Evolutionary conservation across 1,140 invertebrate genomes (phyloP).

Genomic region (Cherax destructor): DNA sequence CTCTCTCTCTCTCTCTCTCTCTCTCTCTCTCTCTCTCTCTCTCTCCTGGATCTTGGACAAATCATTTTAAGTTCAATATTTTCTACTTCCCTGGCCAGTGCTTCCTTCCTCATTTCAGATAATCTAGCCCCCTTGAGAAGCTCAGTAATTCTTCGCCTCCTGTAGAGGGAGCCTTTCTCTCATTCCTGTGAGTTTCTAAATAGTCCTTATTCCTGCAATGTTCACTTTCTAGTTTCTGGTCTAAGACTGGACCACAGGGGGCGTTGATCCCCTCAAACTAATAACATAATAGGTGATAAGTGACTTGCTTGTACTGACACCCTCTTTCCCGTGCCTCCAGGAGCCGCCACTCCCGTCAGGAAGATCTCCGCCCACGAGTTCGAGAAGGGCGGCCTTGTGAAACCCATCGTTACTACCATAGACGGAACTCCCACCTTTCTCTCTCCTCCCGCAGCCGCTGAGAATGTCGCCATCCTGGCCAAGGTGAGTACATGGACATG

Average conservation of each 20-base stretch:
- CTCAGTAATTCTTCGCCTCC: no score
- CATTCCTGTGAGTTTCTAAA: background rate
- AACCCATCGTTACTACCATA: constrained; percentile 91
- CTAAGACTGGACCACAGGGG: no score
- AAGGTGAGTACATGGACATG: constrained; percentile 42
- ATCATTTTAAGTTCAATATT: no score
- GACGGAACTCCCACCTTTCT: constrained; percentile 94
- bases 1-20: background rate
- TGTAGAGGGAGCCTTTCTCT: background rate
- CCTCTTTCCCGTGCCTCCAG: constrained; percentile 80
- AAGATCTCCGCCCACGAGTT: constrained; percentile 98
- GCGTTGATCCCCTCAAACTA: no score
- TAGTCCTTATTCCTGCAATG: no score
- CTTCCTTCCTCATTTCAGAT: no score
- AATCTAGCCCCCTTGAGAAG: no score
- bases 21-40: background rate
- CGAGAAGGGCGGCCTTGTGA: constrained; percentile 91
- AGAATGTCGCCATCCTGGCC: constrained; percentile 73
- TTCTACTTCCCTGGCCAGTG: no score
- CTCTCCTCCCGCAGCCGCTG: constrained; percentile 74
- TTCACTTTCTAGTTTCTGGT: no score
- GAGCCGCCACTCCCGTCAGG: constrained; percentile 91
- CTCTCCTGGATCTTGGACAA: no score
- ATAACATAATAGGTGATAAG: no score
- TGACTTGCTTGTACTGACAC: background rate